Conservation (phyloP, 2,888 invertebrate species). For the Eulithis prunata region DNA sequence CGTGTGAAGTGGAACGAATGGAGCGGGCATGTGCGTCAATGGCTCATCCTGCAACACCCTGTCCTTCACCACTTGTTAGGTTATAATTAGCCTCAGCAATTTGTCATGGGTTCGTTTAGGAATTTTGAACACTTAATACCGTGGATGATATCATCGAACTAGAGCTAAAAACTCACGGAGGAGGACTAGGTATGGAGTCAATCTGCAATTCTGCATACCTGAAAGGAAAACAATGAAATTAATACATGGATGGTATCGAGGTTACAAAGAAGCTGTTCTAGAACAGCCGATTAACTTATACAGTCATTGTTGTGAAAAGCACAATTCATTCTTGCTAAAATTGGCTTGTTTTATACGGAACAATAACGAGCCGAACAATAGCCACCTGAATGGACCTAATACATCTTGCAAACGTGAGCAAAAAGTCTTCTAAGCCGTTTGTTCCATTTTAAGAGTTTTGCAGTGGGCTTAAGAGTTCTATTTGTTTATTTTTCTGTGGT, state of each 20-base stretch:
- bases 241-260: slow-evolving; percentile 14
- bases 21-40: slow-evolving; percentile 57
- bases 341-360: slow-evolving; percentile 48
- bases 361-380: slow-evolving; percentile 57
- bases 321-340: slow-evolving; percentile 46
- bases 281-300: slow-evolving; percentile 41
- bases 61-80: slow-evolving; percentile 63
- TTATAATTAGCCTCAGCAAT: slow-evolving; percentile 62
- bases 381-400: slow-evolving; percentile 42
- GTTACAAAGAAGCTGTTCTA: slow-evolving; percentile 30
- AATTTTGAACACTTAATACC: slow-evolving; percentile 26
- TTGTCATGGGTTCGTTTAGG: slow-evolving; percentile 46
- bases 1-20: slow-evolving; percentile 68
- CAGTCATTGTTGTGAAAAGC: slow-evolving; percentile 42
- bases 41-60: slow-evolving; percentile 56
- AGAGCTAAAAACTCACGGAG: slow-evolving; percentile 16
- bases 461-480: slow-evolving; percentile 27
- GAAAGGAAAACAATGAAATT: slow-evolving; percentile 37
- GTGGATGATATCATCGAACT: slow-evolving; percentile 25
- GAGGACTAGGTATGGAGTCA: slow-evolving; percentile 10
- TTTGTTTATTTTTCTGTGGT: slow-evolving; percentile 28
- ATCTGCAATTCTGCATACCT: slow-evolving; percentile 35
- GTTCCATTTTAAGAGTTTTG: slow-evolving; percentile 33
- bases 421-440: slow-evolving; percentile 33
- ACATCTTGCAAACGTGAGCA: slow-evolving; percentile 40